Evolutionary conservation across 2,113 vertebrate species (phyloP).

Genomic region (Etheostoma cragini): DNA sequence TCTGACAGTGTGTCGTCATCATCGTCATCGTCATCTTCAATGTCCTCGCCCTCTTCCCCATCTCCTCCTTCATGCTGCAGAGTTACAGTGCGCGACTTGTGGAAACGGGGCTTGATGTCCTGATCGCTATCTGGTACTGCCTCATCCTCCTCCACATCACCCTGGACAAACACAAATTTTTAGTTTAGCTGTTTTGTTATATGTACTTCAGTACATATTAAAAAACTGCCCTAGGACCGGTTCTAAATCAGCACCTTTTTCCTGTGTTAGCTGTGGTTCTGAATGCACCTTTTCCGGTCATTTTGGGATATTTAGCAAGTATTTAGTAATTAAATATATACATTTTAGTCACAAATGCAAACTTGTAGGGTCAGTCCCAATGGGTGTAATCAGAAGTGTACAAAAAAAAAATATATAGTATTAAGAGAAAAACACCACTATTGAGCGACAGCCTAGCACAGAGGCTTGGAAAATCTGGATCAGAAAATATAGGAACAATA

Average conservation of each 20-base stretch:
- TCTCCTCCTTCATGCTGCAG: slow-evolving; percentile 93
- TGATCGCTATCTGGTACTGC: slow-evolving; percentile 94
- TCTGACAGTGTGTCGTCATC: slow-evolving; percentile 92
- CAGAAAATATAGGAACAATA: slow-evolving; percentile 62
- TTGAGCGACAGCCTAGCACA: not conserved
- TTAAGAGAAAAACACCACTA: not conserved
- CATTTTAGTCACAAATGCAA: not conserved
- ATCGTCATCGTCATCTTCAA: slow-evolving; percentile 90
- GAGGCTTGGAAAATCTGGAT: slow-evolving; percentile 50
- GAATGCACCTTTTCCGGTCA: not conserved
- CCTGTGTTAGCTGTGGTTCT: too few species aligned
- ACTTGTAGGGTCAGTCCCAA: not conserved
- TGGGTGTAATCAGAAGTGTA: not conserved
- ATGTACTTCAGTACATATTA: not conserved
- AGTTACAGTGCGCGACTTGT: slow-evolving; percentile 95
- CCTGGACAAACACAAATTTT: slow-evolving; percentile 75
- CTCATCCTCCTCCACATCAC: slow-evolving; percentile 94
- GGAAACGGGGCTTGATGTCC: slow-evolving; percentile 97
- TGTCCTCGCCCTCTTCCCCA: slow-evolving; percentile 87
- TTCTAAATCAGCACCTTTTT: not conserved
- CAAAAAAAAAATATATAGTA: not conserved
- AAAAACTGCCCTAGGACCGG: not conserved
- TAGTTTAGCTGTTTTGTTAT: not conserved
- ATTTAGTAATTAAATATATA: not conserved
- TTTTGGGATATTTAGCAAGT: not conserved